Evolutionary conservation across 2,888 invertebrate genomes (phyloP).

Genomic region (Pomacea canaliculata): DNA sequence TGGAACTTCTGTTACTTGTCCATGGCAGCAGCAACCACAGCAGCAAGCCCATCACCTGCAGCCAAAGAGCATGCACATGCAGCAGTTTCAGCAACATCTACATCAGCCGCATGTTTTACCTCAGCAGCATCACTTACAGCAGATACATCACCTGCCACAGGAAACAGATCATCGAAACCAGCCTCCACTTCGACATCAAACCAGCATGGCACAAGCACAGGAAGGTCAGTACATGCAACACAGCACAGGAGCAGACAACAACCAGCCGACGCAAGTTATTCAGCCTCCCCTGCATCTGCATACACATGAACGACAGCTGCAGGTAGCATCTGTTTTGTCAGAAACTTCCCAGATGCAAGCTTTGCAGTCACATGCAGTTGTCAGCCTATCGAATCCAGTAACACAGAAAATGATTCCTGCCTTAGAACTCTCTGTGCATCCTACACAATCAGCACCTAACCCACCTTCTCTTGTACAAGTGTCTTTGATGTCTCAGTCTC

Average conservation of each 20-base stretch:
- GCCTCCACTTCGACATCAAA: too few relatives aligned
- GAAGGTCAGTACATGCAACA: neutral
- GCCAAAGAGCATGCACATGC: neutral
- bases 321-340: too few relatives aligned
- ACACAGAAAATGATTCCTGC: too few relatives aligned
- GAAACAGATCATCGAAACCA: neutral
- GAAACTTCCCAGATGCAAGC: too few relatives aligned
- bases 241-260: neutral
- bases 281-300: neutral
- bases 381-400: too few relatives aligned
- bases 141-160: constrained; percentile 15
- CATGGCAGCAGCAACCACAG: neutral
- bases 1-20: neutral
- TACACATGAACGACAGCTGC: too few relatives aligned
- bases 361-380: too few relatives aligned
- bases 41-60: neutral
- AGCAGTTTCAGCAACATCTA: constrained; percentile 26
- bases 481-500: too few relatives aligned
- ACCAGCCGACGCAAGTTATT: constrained; percentile 8
- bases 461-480: too few relatives aligned
- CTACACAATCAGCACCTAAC: too few relatives aligned
- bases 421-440: too few relatives aligned
- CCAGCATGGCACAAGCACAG: too few relatives aligned
- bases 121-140: constrained; percentile 20
- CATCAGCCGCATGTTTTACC: constrained; percentile 20